Evolutionary conservation across 35 echinoderm and acorn worm genomes (phyloP).

Genomic region (Holothuria glaberrima): DNA sequence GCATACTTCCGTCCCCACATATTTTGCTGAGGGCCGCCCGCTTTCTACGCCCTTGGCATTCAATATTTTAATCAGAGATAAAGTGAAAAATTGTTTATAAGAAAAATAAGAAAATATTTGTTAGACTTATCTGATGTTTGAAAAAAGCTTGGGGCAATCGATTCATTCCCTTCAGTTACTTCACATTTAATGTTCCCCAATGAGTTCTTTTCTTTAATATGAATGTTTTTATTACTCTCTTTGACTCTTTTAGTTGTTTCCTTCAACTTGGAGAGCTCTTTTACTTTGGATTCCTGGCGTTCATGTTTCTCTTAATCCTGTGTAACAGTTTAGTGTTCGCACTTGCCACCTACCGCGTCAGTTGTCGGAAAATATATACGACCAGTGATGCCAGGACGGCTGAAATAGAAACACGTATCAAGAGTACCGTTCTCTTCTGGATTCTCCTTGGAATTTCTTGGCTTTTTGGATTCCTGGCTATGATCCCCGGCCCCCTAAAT

Average conservation of each 20-base stretch:
- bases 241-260: slow-evolving; percentile 32
- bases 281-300: background rate
- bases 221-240: no score
- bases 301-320: background rate
- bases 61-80: no score
- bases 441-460: slow-evolving; percentile 25
- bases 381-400: background rate
- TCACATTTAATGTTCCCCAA: no score
- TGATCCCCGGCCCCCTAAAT: background rate
- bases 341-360: slow-evolving; percentile 22
- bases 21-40: no score
- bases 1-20: no score
- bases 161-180: no score
- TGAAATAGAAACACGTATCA: background rate
- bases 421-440: slow-evolving; percentile 28
- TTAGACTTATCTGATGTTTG: no score
- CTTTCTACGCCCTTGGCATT: no score
- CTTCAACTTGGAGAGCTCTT: background rate
- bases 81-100: no score
- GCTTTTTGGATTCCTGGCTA: slow-evolving; percentile 30
- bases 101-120: no score
- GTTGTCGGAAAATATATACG: background rate
- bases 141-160: no score
- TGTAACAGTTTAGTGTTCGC: slow-evolving; percentile 9
- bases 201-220: no score